Evolutionary conservation across 2,113 vertebrate genomes (phyloP).

Genomic region (Apaloderma vittatum): DNA sequence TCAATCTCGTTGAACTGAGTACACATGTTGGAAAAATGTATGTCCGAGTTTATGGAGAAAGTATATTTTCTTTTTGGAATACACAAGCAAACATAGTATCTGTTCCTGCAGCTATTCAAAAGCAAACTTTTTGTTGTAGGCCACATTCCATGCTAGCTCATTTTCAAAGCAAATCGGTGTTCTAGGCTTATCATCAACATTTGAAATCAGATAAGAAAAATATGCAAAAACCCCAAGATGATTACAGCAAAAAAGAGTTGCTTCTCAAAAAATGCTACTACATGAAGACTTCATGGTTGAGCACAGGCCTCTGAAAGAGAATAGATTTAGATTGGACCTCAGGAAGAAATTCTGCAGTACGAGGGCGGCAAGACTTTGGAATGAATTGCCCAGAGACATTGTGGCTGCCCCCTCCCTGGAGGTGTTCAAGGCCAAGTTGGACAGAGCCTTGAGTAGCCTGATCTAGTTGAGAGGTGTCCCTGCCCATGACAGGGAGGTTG

Average conservation of each 20-base stretch:
- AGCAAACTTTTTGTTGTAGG: neutral
- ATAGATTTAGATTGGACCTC: too few relatives aligned
- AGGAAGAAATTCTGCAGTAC: too few relatives aligned
- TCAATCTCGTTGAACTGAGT: neutral
- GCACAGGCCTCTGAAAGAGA: neutral
- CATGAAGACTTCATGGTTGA: neutral
- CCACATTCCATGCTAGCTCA: neutral
- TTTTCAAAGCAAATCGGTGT: neutral
- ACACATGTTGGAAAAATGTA: neutral
- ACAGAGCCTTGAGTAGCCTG: too few relatives aligned
- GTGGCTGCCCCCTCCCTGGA: too few relatives aligned
- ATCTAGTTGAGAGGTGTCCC: too few relatives aligned
- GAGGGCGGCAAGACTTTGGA: too few relatives aligned
- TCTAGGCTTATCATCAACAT: neutral
- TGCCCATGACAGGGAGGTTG: too few relatives aligned
- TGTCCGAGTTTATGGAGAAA: neutral
- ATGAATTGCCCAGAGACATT: too few relatives aligned
- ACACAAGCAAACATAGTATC: neutral
- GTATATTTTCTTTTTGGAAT: neutral
- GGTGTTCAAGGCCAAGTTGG: too few relatives aligned
- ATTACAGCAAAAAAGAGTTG: neutral
- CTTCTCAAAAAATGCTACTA: neutral
- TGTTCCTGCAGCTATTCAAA: neutral
- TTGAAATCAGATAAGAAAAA: neutral
- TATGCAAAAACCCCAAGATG: neutral